These are phyloP conservation scores for Hyperopisus bebe DNA, from an alignment of 2,113 vertebrate genomes.

Conservation along the genomic window DNA sequence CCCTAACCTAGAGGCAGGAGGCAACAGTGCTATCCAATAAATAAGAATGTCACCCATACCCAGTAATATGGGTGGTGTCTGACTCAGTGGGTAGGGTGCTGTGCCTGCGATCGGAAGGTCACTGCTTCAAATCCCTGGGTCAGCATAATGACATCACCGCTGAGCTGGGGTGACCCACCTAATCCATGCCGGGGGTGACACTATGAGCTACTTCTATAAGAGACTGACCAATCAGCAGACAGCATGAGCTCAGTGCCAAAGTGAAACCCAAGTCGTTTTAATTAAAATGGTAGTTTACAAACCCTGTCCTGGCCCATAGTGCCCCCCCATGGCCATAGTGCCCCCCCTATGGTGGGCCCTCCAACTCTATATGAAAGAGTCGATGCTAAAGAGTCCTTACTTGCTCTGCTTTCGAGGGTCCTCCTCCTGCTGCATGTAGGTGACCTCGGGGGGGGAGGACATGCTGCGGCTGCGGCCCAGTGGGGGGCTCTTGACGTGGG, in stretches of 20 bases:
- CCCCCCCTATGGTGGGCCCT: background rate
- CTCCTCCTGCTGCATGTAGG: constrained; percentile 46
- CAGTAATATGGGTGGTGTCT: background rate
- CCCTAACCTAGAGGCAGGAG: background rate
- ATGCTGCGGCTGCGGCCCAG: constrained; percentile 62
- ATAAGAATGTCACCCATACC: background rate
- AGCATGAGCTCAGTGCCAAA: background rate
- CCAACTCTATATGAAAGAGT: background rate
- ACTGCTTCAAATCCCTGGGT: background rate
- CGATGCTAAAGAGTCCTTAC: constrained; percentile 42
- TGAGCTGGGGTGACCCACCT: background rate
- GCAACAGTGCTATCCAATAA: background rate
- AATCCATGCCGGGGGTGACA: background rate
- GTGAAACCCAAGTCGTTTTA: background rate
- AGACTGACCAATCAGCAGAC: background rate
- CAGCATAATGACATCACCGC: background rate
- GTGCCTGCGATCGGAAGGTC: background rate
- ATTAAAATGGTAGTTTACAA: background rate
- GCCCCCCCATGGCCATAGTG: background rate
- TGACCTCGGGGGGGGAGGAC: constrained; percentile 55
- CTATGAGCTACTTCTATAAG: background rate
- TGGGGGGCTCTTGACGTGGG: constrained; percentile 49
- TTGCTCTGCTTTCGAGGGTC: constrained; percentile 57
- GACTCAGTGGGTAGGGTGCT: background rate
- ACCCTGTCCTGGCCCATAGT: background rate